phyloP scores from a whole-genome alignment of 1,140 invertebrate species.

The Pogonomyrmex californicus region DNA sequence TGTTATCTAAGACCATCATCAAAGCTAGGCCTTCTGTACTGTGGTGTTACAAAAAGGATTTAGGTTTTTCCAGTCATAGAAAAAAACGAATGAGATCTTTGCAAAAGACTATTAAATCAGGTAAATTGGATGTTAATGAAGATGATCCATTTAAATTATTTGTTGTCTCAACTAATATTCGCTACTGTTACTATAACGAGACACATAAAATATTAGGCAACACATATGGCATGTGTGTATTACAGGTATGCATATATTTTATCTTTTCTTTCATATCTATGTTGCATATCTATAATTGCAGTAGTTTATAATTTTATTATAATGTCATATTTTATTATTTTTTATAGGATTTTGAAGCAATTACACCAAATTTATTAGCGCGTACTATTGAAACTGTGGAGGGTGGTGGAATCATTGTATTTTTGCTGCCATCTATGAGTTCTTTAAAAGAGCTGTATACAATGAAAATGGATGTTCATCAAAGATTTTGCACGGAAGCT shows the following conservation, averaged over 20 bases:
- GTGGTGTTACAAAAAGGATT: conserved; percentile 99
- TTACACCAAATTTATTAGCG: conserved; percentile 99
- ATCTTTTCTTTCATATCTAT: background rate
- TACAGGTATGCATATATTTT: conserved; percentile 90
- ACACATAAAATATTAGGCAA: conserved; percentile 99
- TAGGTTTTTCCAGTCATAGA: conserved; percentile 97
- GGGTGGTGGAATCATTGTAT: conserved; percentile 97
- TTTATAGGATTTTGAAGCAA: conserved; percentile 97
- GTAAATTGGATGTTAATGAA: conserved; percentile 96
- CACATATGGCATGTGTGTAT: conserved; percentile 98
- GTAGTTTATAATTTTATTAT: conserved; percentile 17
- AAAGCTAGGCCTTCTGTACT: conserved; percentile 97
- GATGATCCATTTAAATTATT: conserved; percentile 99
- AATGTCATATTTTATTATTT: conserved; percentile 70
- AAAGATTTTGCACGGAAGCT: conserved; percentile 96
- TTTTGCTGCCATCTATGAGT: conserved; percentile 94
- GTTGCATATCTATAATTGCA: too few species aligned
- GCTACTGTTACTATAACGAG: conserved; percentile 99
- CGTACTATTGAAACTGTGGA: conserved; percentile 99
- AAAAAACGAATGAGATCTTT: conserved; percentile 97
- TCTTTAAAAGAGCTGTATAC: conserved; percentile 98
- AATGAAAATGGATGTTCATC: conserved; percentile 99
- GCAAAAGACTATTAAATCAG: conserved; percentile 95
- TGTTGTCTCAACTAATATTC: conserved; percentile 97
- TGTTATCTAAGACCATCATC: conserved; percentile 97